These are phyloP conservation scores for Saccostrea echinata DNA, from an alignment of 1,140 invertebrate species.

Conservation along the genomic window DNA sequence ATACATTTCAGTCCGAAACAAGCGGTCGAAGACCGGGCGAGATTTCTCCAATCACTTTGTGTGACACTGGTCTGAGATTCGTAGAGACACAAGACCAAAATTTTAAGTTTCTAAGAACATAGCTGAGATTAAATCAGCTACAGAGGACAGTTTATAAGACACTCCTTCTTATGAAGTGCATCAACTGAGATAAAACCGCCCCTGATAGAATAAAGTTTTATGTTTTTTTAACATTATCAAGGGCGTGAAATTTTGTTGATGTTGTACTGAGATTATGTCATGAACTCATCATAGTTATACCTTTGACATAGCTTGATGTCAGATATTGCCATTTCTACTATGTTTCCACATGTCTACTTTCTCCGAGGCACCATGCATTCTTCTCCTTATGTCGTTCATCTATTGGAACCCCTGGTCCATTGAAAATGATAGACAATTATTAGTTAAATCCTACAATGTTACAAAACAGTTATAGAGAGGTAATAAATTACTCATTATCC, in stretches of 20 bases:
- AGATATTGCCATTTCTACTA: neutral
- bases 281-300: neutral
- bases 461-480: too few relatives aligned
- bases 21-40: too few relatives aligned
- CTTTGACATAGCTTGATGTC: too few relatives aligned
- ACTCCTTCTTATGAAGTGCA: neutral
- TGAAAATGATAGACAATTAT: too few relatives aligned
- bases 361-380: constrained; percentile 13
- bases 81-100: too few relatives aligned
- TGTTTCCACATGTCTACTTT: constrained; percentile 25
- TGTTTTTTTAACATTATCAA: neutral
- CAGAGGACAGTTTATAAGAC: constrained; percentile 3
- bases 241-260: neutral
- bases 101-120: too few relatives aligned
- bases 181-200: neutral
- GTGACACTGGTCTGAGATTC: too few relatives aligned
- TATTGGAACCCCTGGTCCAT: neutral
- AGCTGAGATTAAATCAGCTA: too few relatives aligned
- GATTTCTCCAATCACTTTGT: too few relatives aligned
- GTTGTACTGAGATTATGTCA: constrained; percentile 12
- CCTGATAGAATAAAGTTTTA: constrained; percentile 7
- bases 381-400: neutral
- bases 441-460: too few relatives aligned
- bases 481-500: too few relatives aligned
- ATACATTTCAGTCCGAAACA: too few relatives aligned